These are phyloP conservation scores for Sesia apiformis DNA, from an alignment of 2,888 invertebrate genomes.

Conservation along the genomic window DNA sequence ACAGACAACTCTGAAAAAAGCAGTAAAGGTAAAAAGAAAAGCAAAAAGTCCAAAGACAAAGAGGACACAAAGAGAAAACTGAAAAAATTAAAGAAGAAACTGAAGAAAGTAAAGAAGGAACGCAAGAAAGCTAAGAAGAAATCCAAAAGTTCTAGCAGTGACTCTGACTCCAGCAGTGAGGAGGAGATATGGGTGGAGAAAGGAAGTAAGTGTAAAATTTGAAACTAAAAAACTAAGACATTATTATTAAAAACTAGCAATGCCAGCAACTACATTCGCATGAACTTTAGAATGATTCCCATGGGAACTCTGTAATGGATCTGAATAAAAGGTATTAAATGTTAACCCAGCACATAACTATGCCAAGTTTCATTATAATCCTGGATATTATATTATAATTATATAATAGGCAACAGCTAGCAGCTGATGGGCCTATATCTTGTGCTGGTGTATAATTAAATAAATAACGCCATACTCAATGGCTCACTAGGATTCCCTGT, in stretches of 20 bases:
- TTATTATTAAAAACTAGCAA: background rate
- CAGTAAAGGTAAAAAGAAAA: conserved; percentile 60
- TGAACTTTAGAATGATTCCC: no score
- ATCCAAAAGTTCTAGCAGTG: conserved; percentile 52
- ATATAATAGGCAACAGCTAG: no score
- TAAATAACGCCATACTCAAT: no score
- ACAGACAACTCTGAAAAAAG: conserved; percentile 35
- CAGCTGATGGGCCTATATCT: no score
- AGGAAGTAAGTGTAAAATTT: conserved; percentile 45
- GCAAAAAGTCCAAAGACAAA: conserved; percentile 61
- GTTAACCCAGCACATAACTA: no score
- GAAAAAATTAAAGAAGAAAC: conserved; percentile 67
- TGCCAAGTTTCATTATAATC: no score
- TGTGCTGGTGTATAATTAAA: no score
- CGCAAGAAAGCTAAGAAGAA: conserved; percentile 59
- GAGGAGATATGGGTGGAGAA: conserved; percentile 82
- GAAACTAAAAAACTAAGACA: background rate
- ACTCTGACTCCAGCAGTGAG: conserved; percentile 51
- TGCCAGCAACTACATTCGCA: no score
- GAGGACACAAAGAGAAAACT: conserved; percentile 74
- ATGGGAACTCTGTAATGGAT: no score
- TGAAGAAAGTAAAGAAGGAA: conserved; percentile 69
- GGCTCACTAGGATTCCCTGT: no score
- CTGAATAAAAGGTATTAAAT: no score
- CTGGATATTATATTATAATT: no score